Conservation (phyloP, 1,140 invertebrate genomes). For the Glossosoma conforme region DNA sequence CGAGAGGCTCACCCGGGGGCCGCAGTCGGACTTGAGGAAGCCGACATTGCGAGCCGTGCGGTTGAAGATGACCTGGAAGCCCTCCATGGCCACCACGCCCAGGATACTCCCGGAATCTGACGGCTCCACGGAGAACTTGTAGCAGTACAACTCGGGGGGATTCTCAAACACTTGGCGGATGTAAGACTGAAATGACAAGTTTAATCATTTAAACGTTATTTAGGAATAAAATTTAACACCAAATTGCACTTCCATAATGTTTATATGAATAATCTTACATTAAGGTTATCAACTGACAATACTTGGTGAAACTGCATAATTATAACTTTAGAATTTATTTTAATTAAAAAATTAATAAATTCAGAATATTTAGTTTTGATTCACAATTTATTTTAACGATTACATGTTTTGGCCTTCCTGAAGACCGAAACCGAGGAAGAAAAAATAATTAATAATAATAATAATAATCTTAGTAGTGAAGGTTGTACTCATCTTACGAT, state of each 20-base stretch:
- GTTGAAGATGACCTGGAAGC: constrained; percentile 30
- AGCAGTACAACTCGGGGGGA: constrained; percentile 18
- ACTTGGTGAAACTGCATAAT: too few relatives aligned
- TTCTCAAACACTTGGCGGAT: constrained; percentile 23
- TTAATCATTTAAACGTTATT: not conserved
- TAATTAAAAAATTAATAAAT: too few relatives aligned
- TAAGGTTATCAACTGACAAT: too few relatives aligned
- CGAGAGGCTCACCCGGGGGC: constrained; percentile 18
- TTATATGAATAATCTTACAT: too few relatives aligned
- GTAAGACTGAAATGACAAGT: constrained; percentile 24
- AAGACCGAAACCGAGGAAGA: too few relatives aligned
- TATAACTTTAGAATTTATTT: too few relatives aligned
- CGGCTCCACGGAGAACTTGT: constrained; percentile 28
- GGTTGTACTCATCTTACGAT: not conserved
- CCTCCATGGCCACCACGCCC: constrained; percentile 27
- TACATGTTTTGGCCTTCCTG: too few relatives aligned
- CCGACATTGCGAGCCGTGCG: constrained; percentile 24
- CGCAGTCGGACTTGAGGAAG: constrained; percentile 28
- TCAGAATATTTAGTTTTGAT: too few relatives aligned
- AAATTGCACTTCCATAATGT: too few relatives aligned
- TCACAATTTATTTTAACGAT: too few relatives aligned
- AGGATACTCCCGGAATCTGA: constrained; percentile 24
- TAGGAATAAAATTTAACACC: constrained; percentile 5
- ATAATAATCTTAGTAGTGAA: too few relatives aligned
- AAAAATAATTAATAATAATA: too few relatives aligned